Conservation (phyloP, 2,888 invertebrate species). For the Drosophila fulvimacula region DNA sequence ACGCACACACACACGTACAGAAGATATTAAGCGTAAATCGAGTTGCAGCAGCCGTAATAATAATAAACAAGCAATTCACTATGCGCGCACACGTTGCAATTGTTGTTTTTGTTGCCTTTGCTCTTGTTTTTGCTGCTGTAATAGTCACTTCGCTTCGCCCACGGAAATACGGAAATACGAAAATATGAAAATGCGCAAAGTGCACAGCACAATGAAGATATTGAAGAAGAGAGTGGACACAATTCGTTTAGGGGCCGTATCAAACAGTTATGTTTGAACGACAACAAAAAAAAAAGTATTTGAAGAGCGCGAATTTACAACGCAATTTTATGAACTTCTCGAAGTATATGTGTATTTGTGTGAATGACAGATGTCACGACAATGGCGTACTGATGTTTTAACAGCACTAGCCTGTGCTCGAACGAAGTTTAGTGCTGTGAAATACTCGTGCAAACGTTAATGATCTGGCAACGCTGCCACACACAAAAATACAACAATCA, state of each 20-base stretch:
- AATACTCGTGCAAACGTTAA: neutral
- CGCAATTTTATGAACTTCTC: slow-evolving; percentile 61
- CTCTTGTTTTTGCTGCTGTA: slow-evolving; percentile 12
- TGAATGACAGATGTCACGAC: slow-evolving; percentile 41
- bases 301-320: slow-evolving; percentile 36
- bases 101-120: slow-evolving; percentile 11
- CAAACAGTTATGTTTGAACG: neutral
- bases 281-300: neutral
- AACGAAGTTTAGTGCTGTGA: neutral
- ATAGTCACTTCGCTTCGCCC: slow-evolving; percentile 5
- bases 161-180: too few species aligned
- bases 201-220: neutral
- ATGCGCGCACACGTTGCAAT: slow-evolving; percentile 32
- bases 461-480: slow-evolving; percentile 25
- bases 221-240: too few species aligned
- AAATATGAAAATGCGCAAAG: slow-evolving; percentile 4
- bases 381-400: slow-evolving; percentile 3
- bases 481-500: neutral
- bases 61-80: slow-evolving; percentile 20
- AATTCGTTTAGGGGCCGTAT: neutral
- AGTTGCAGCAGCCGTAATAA: slow-evolving; percentile 8
- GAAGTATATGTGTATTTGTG: slow-evolving; percentile 21
- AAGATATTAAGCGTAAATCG: neutral
- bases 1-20: neutral
- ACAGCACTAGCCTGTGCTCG: slow-evolving; percentile 26